phyloP scores from a whole-genome alignment of 2,888 invertebrate genomes.

The Hymenopus coronatus region DNA sequence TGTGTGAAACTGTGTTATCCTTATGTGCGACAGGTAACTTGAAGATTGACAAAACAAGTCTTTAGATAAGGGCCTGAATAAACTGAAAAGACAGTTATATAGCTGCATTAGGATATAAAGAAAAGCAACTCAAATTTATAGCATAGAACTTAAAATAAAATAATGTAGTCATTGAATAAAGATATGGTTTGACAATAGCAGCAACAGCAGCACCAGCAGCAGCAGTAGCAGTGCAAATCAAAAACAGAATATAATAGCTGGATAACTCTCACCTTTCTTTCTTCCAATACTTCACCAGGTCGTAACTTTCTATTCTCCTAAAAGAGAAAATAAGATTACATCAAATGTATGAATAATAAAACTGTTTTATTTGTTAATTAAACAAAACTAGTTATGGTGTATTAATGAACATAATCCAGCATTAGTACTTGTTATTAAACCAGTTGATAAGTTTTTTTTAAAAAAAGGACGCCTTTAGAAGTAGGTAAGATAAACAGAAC shows the following conservation, averaged over 20 bases:
- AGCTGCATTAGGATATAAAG: neutral
- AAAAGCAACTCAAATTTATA: neutral
- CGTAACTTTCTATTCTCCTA: constrained; percentile 90
- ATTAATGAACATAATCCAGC: too few species aligned
- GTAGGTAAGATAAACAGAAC: too few species aligned
- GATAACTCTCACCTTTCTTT: constrained; percentile 77
- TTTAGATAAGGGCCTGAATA: constrained; percentile 5
- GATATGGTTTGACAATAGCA: neutral
- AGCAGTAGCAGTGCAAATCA: neutral
- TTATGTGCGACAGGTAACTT: neutral
- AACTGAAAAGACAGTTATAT: neutral
- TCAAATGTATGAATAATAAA: neutral
- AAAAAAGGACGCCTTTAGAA: too few species aligned
- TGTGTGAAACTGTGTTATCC: neutral
- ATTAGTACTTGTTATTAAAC: too few species aligned
- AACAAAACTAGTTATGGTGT: too few species aligned
- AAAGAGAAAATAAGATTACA: constrained; percentile 40
- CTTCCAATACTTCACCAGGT: constrained; percentile 90
- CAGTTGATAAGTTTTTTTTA: too few species aligned
- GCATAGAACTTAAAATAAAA: constrained; percentile 22
- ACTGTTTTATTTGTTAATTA: neutral
- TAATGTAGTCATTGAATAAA: neutral
- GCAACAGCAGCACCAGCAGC: neutral
- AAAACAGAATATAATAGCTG: neutral
- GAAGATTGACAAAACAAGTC: neutral